phyloP scores from a whole-genome alignment of 2,797 vertebrate species.

The Eurystomus glaucurus region DNA sequence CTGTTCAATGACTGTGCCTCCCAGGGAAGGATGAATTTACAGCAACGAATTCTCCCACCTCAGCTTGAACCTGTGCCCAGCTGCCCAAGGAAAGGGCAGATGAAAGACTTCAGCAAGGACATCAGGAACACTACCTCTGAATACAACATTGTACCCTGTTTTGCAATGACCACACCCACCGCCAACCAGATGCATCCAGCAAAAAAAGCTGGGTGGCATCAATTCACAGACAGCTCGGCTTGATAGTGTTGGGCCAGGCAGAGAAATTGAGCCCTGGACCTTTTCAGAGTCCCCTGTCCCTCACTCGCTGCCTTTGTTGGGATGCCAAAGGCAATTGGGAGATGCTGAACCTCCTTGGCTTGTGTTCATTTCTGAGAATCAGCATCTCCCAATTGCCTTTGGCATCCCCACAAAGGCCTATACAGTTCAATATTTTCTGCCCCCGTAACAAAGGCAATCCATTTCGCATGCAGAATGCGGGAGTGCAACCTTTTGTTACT shows the following conservation, averaged over 20 bases:
- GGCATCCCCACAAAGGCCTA: too few relatives aligned
- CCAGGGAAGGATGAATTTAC: neutral
- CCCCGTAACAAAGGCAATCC: slow-evolving; percentile 66
- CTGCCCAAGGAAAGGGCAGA: neutral
- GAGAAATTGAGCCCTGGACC: neutral
- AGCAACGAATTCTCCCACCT: neutral
- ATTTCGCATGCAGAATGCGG: slow-evolving; percentile 56
- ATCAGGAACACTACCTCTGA: rapidly evolving
- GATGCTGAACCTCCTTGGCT: slow-evolving; percentile 39
- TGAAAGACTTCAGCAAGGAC: rapidly evolving
- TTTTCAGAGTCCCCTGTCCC: neutral
- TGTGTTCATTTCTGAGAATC: slow-evolving; percentile 48
- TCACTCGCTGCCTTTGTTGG: neutral
- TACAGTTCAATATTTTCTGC: slow-evolving; percentile 69
- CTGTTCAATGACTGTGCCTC: rapidly evolving
- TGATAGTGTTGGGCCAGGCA: neutral
- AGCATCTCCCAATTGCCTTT: too few relatives aligned
- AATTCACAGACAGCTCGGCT: neutral
- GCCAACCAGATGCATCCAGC: neutral
- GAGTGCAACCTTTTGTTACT: slow-evolving; percentile 64
- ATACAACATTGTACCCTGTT: neutral
- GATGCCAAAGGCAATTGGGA: slow-evolving; percentile 20
- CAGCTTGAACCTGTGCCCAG: neutral
- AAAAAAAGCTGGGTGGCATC: rapidly evolving
- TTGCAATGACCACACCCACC: rapidly evolving